A percentile compares a stretch with the other conserved stretches of the same genome.
These are phyloP conservation scores for Rousettus madagascariensis DNA, from an alignment of 2,797 vertebrate species.

Conservation along the genomic window DNA sequence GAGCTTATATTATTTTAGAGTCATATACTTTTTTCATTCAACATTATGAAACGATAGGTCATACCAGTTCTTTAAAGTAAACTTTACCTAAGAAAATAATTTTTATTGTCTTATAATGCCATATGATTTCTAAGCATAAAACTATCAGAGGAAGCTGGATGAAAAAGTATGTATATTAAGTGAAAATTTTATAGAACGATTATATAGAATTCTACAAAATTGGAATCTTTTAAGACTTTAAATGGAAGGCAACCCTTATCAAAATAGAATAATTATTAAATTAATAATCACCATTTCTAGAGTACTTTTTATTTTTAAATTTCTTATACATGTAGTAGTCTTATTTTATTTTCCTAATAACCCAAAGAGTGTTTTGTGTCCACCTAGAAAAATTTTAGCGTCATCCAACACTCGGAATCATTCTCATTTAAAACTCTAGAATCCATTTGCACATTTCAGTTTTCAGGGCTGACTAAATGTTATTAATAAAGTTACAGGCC, in stretches of 20 bases:
- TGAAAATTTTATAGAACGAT: not conserved
- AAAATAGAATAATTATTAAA: not conserved
- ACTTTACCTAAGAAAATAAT: not conserved
- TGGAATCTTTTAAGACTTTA: not conserved
- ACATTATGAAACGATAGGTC: not conserved
- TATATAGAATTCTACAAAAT: not conserved
- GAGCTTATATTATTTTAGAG: not conserved
- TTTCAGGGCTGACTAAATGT: not conserved
- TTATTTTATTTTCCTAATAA: not conserved
- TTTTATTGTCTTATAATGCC: not conserved
- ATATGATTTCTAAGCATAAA: slow-evolving; percentile 16
- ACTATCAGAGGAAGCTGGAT: not conserved
- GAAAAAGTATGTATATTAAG: not conserved
- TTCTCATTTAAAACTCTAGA: not conserved
- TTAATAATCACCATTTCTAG: not conserved
- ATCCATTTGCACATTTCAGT: not conserved
- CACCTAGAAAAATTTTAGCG: not conserved
- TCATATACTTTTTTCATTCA: not conserved
- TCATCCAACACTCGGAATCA: not conserved
- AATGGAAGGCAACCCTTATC: not conserved
- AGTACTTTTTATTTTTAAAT: not conserved
- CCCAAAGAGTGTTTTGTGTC: not conserved
- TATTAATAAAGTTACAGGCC: not conserved
- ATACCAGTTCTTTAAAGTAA: not conserved
- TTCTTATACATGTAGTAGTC: not conserved